These are phyloP conservation scores for Poeciliopsis retropinna DNA, from an alignment of 2,113 vertebrate genomes.

Conservation along the genomic window DNA sequence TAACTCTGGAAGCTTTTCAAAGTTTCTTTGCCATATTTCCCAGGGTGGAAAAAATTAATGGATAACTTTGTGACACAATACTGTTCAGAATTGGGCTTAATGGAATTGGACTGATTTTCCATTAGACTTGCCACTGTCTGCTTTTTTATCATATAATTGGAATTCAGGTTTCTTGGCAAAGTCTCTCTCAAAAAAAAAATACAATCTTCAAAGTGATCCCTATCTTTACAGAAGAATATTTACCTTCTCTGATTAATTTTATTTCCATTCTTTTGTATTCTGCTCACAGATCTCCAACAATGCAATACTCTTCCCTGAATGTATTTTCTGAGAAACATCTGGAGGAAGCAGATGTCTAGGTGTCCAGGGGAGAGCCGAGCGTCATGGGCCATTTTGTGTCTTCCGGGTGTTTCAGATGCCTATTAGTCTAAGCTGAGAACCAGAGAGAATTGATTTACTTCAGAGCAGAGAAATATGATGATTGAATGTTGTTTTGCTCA, in stretches of 20 bases:
- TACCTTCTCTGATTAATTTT: background rate
- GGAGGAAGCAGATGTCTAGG: slow-evolving; percentile 53
- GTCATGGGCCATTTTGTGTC: slow-evolving; percentile 23
- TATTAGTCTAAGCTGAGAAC: slow-evolving; percentile 23
- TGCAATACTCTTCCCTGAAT: background rate
- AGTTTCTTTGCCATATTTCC: background rate
- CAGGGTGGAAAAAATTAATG: background rate
- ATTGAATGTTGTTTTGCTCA: background rate
- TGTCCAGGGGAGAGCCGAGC: slow-evolving; percentile 27
- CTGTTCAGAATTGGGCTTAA: background rate
- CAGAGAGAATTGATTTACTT: slow-evolving; percentile 17
- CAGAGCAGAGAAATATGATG: slow-evolving; percentile 2
- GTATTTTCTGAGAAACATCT: slow-evolving; percentile 38
- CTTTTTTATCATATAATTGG: background rate
- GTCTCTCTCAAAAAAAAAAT: background rate
- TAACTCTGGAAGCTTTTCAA: background rate
- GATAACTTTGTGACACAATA: background rate
- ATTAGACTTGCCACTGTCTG: background rate
- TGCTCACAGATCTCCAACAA: background rate
- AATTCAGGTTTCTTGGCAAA: background rate
- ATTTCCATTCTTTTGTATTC: background rate
- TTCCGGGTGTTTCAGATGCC: slow-evolving; percentile 30
- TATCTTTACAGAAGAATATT: background rate
- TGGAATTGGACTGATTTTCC: background rate
- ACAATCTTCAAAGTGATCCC: background rate